Conservation (phyloP, 2,888 invertebrate genomes). For the Bhutanitis thaidina region DNA sequence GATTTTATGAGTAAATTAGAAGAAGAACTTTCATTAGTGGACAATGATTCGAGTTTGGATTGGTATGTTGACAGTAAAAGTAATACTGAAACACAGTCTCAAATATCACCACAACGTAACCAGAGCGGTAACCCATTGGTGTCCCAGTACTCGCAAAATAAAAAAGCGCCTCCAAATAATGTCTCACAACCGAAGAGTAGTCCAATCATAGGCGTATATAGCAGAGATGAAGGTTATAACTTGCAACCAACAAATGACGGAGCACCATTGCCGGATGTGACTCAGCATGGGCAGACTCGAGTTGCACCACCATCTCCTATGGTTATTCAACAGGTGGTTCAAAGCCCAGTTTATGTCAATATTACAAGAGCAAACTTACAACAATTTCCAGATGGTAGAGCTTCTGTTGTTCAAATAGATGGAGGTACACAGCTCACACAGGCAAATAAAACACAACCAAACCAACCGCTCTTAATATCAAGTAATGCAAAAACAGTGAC, state of each 20-base stretch:
- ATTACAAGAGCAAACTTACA: slow-evolving; percentile 55
- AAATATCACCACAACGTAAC: slow-evolving; percentile 52
- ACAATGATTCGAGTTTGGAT: slow-evolving; percentile 46
- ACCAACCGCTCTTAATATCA: slow-evolving; percentile 58
- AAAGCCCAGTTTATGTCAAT: slow-evolving; percentile 66
- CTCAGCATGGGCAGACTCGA: slow-evolving; percentile 47
- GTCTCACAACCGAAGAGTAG: slow-evolving; percentile 43
- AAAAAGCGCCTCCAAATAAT: slow-evolving; percentile 34
- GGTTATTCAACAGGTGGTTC: slow-evolving; percentile 66
- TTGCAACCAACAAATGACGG: slow-evolving; percentile 42
- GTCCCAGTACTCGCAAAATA: slow-evolving; percentile 55
- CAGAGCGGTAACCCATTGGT: slow-evolving; percentile 60
- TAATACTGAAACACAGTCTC: slow-evolving; percentile 46
- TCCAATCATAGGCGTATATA: slow-evolving; percentile 50
- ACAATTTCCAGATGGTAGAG: slow-evolving; percentile 48
- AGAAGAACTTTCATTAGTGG: slow-evolving; percentile 59
- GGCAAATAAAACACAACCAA: slow-evolving; percentile 37
- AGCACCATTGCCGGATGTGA: slow-evolving; percentile 49
- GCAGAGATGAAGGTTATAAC: slow-evolving; percentile 52
- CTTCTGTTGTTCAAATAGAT: slow-evolving; percentile 52
- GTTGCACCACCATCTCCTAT: slow-evolving; percentile 49
- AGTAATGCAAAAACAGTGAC: slow-evolving; percentile 58
- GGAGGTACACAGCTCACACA: slow-evolving; percentile 44
- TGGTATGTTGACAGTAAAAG: slow-evolving; percentile 54
- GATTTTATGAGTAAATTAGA: slow-evolving; percentile 81